Base-by-base conservation (phyloP, 2,113 vertebrate species). In the Burhinus bistriatus region DNA sequence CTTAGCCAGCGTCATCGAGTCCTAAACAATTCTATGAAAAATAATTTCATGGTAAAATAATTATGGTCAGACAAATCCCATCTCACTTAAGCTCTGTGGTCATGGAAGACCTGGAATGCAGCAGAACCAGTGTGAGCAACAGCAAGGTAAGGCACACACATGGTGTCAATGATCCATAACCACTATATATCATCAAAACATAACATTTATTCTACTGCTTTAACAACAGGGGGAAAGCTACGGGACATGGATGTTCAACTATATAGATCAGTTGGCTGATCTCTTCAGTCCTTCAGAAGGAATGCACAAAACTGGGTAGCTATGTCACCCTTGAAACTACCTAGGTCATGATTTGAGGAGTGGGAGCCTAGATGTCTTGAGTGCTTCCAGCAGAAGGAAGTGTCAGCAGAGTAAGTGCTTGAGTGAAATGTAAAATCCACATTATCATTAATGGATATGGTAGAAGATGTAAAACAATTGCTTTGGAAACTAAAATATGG, bases 311-410 rank as follows among this genome's bases (percentile, higher is more conserved):
- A 81, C 83, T 54, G n/a, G 25, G 65, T 93, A 96, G 59, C 69
- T 84, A 83, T 87, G 27, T 42, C 55, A 95, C 81, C 59, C 34
- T 47, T 65, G 66, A 77, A 95, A 80, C 29, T 87, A 69, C 64
- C 16, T 55, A 76, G 83, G 64, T 84, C 69, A 66, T 76, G 38
- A 59, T 51, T 78, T 78, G 65, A 94, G 70, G 51, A 91, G 64
- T 77, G 27, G 64, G 38, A 87, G 9, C 22, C 14, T 87, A 86
- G 87, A 89, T 81, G 36, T 91, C 71, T 88, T 83, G 32, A 82
- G 61, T 1, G 0, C 16, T 93, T 89, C 44, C 51, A 81, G 49
- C 7, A 94, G 57, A 75, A 79, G 25, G 52, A 96, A 83, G 13
- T 49, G 18, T 77, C 68, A 87, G 44, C 34, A 89, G 55, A 77